Conservation (phyloP, 2,888 invertebrate genomes). For the Stenchaetothrips biformis region DNA sequence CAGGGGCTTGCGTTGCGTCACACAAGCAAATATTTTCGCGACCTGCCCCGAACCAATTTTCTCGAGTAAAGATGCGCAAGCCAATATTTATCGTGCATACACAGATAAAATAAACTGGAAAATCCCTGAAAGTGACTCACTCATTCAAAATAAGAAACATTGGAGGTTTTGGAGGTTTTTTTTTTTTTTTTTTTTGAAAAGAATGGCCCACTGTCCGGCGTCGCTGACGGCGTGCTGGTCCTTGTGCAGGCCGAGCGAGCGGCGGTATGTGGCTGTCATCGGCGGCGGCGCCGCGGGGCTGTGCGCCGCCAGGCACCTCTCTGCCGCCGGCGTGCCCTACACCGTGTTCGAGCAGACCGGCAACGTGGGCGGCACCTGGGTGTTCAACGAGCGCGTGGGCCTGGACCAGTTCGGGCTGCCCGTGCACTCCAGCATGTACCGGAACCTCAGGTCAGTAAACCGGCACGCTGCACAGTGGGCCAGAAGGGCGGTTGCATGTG, state of each 20-base stretch:
- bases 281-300: constrained; percentile 75
- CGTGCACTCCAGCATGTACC: constrained; percentile 74
- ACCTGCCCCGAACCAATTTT: too few species aligned
- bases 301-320: constrained; percentile 57
- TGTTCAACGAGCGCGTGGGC: constrained; percentile 60
- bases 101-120: too few species aligned
- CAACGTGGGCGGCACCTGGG: constrained; percentile 75
- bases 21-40: too few species aligned
- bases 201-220: background rate
- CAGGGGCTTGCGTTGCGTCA: too few species aligned
- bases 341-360: constrained; percentile 64
- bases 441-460: constrained; percentile 57
- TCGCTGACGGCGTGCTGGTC: background rate
- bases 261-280: constrained; percentile 56
- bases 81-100: too few species aligned
- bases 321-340: constrained; percentile 49
- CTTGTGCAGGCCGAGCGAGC: background rate
- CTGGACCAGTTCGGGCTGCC: constrained; percentile 61
- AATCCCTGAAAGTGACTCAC: too few species aligned
- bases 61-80: too few species aligned
- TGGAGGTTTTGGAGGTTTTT: background rate
- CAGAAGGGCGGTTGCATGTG: too few species aligned
- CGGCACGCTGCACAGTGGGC: too few species aligned
- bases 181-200: too few species aligned
- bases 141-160: background rate